Base-by-base conservation (phyloP, 2,888 invertebrate species). In the Ormyrus nitidulus region DNA sequence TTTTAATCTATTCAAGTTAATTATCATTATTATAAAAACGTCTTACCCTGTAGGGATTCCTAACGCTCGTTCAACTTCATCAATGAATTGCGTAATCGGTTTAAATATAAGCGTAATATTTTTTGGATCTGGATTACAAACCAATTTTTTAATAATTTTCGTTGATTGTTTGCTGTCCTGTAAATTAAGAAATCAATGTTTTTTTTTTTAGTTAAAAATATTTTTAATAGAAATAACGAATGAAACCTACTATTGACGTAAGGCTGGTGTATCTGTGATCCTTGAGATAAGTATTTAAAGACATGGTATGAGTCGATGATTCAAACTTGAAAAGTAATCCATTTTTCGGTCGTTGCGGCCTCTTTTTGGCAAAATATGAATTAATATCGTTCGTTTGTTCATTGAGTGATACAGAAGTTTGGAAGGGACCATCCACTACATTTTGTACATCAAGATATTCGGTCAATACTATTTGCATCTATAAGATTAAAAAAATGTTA, bases 371-470 rank as follows among this genome's bases (percentile, higher is more conserved):
- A 85, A 93, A 93, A 87, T 91, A 93, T 10, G 91, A 87, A 54
- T 92, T 92, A 70, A 93, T 92, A 88, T 94, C 94, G 79, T 92
- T 92, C 73, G 89, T 86, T 68, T 89, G 87, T 79, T 91, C 91
- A 64, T 86, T 87, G 49, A 89, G 84, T 87, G 89, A 83, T 90
- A 93, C 85, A 91, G 93, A 83, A 91, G 92, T 84, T 80, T 91
- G 91, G 75, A 91, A 91, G 11, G 91, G 89, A n/a, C 94, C 94
- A 54, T 94, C 92, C 51, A 93, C 92, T 48, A 93, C 92, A 89
- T 96, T 96, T 90, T 96, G 95, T 75, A 97, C 95, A 88, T 97
- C 96, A 84, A 98, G 91, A 90, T 98, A 97, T 87, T 97, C 97
- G 19, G 95, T 95, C 53, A 98, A 91, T 9, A 98, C 92, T 6